These are phyloP conservation scores for Sycophila sp. DNA, from an alignment of 1,140 invertebrate species.

Conservation along the genomic window DNA sequence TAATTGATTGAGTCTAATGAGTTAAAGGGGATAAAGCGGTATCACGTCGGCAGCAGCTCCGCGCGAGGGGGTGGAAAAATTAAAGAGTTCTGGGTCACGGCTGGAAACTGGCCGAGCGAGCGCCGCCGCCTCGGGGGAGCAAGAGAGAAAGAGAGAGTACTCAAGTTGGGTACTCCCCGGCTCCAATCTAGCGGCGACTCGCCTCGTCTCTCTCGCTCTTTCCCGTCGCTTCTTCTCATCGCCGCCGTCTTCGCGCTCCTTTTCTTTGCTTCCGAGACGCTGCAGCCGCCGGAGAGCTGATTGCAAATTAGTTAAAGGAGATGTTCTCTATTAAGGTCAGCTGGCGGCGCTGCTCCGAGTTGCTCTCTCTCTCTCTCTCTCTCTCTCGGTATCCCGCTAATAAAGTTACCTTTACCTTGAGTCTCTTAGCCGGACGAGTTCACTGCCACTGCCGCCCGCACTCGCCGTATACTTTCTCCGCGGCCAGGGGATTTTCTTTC, in stretches of 20 bases:
- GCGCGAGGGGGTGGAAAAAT: constrained; percentile 47
- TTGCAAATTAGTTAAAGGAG: constrained; percentile 66
- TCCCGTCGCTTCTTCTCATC: neutral
- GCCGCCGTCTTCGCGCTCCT: constrained; percentile 42
- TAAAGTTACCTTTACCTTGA: constrained; percentile 41
- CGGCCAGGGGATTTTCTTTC: neutral
- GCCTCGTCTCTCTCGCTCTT: neutral
- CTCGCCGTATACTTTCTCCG: constrained; percentile 25
- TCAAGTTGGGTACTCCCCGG: constrained; percentile 52
- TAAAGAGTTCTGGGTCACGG: constrained; percentile 63
- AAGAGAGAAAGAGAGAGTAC: constrained; percentile 48
- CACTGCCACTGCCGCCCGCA: constrained; percentile 25
- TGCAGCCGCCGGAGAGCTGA: constrained; percentile 53
- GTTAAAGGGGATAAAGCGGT: constrained; percentile 61
- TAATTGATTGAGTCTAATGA: constrained; percentile 65
- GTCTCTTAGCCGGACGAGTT: constrained; percentile 33
- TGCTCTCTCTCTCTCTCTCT: neutral
- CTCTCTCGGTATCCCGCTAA: constrained; percentile 23
- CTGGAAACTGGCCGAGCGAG: constrained; percentile 49
- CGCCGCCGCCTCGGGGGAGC: constrained; percentile 46
- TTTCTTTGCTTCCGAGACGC: constrained; percentile 47
- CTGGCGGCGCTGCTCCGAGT: constrained; percentile 37
- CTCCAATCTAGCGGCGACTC: constrained; percentile 40
- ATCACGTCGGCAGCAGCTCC: constrained; percentile 29
- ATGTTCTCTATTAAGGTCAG: constrained; percentile 60